Base-by-base conservation (phyloP, 2,113 vertebrate genomes). In the Alexandromys fortis region DNA sequence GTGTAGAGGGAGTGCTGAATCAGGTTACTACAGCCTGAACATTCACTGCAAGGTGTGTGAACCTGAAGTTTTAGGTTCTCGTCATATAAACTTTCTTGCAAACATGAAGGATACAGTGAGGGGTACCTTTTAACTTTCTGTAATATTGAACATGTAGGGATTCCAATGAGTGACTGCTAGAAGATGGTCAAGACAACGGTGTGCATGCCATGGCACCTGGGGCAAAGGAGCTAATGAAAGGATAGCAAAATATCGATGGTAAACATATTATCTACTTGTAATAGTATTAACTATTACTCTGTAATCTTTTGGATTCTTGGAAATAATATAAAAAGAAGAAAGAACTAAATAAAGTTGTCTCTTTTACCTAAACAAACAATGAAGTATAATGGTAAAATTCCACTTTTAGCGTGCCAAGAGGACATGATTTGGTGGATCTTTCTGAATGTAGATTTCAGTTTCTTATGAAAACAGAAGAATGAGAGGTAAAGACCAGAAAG, bases 321-420 rank as follows among this genome's bases (percentile, higher is more conserved):
- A 89, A 83, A 28, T 33, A 90, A 65, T 75, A 81, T 11, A 79
- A 94, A 89, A 70, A 92, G 79, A 67, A 42, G 16, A 55, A 91
- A 92, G 28, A 73, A 38, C 22, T 90, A 79, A 90, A 42, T 65
- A 82, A 11, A 89, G 55, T 45, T 58, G 7, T 81, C 33, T 76
- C 10, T 63, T 82, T 78, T 65, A 92, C 16, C 30, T 88, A 81
- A 81, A 38, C 45, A 92, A 82, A 91, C 28, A 85, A 89, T 68
- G 26, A 87, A 55, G 68, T 68, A 8, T 55, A 81, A 88, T 3
- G 35, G 42, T 38, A 79, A 86, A 4, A 17, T 76, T 75, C 21
- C 21, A 33, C 28, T 70, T 89, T 55, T 17, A 67, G 19, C 30
- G 81, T n/a, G 28, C 3, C 47, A 55, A 72, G 26, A 94, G 30